Evolutionary conservation across 2,888 invertebrate species (phyloP).

Genomic region (Nymphalis polychloros): DNA sequence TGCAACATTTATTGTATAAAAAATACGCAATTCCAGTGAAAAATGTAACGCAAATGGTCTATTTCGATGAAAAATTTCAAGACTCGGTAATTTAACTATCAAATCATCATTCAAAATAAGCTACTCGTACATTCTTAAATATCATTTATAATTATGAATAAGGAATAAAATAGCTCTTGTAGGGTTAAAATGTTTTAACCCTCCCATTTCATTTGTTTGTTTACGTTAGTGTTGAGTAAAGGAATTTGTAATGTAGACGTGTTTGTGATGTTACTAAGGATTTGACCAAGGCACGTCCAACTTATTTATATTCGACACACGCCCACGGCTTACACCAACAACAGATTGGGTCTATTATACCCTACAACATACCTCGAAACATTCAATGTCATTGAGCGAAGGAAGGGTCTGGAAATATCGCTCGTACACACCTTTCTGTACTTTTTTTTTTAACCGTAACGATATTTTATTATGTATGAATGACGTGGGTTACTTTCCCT

Average conservation of each 20-base stretch:
- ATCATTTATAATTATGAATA: too few relatives aligned
- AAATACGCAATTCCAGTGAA: too few relatives aligned
- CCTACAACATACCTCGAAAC: constrained; percentile 2
- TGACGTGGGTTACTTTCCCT: too few relatives aligned
- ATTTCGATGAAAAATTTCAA: too few relatives aligned
- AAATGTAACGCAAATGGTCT: too few relatives aligned
- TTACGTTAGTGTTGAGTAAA: background rate
- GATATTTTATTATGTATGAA: too few relatives aligned
- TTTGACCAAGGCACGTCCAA: constrained; percentile 3
- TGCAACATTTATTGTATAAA: too few relatives aligned
- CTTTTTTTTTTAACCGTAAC: background rate
- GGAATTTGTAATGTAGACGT: background rate
- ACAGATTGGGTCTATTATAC: constrained; percentile 12
- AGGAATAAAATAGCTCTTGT: too few relatives aligned
- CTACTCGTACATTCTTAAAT: too few relatives aligned
- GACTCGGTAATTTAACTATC: too few relatives aligned
- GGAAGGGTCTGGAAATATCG: constrained; percentile 2
- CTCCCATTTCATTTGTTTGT: background rate
- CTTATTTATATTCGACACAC: constrained; percentile 11
- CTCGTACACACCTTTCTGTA: constrained; percentile 1
- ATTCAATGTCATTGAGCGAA: constrained; percentile 2
- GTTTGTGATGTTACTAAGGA: background rate
- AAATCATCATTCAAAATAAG: too few relatives aligned
- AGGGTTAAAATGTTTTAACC: too few relatives aligned
- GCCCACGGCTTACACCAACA: constrained; percentile 2